Base-by-base conservation (phyloP, 2,113 vertebrate species). In the Oophaga pumilio region DNA sequence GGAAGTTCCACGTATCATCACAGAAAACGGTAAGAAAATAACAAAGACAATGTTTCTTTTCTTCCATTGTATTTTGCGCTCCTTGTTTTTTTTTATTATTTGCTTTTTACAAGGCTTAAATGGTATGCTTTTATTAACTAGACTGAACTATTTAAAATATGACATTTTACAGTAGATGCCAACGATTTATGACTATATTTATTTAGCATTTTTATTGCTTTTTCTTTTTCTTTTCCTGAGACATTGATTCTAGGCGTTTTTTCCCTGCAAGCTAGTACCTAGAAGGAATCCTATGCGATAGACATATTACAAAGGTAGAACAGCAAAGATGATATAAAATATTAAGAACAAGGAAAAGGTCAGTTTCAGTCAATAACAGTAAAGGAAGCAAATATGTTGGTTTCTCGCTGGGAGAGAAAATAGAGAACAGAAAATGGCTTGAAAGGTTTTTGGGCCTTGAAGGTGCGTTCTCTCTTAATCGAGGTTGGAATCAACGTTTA, bases 1-100 rank as follows among this genome's bases (percentile, higher is more conserved):
- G 90, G 98, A 99, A 87, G 97, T 99, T 86, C 97, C 98, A 2
- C 96, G 94, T 33, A 97, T 99, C 86, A 92, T 99, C 86, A 96
- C 97, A 0, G 97, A 98, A 90, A 97, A 99, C 0, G 97, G 98
- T 99, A 92, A 90, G 33, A 43, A 43, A 43, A 5, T 43, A 43
- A 43, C 33, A 43, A 43, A 43, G 94, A 33, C 11, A 0, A 26
- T 15, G 0, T 69, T 69, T 15, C 6, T 20, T 7, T 26, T 33
- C 14, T 3, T 33, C 13, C 28, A 71, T 18, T 71, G 15, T 28
- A 18, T 69, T 12, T 66, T 24, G 11, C 11, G 60, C 20, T 15
- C 57, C 14, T 62, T 26, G 10, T 26, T 68, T 5, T 26, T 14
- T 10, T 26, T 68, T 8, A 26, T 68, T 26, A 4, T 17, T 8